These are phyloP conservation scores for Latrodectus geometricus DNA, from an alignment of 1,140 invertebrate genomes.

Conservation along the genomic window DNA sequence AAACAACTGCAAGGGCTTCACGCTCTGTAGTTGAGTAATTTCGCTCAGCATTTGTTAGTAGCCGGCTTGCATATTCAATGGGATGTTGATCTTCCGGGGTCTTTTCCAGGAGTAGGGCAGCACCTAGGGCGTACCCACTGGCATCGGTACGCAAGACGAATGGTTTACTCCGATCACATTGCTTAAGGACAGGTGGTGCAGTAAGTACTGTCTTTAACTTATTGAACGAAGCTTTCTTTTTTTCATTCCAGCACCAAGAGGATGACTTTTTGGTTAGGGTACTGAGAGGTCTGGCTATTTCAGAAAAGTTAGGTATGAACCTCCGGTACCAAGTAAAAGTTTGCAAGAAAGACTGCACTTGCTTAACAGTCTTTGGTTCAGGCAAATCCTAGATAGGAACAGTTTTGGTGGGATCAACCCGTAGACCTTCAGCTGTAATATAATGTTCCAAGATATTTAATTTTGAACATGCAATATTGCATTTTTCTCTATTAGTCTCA, in stretches of 20 bases:
- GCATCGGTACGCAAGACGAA: neutral
- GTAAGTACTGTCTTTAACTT: neutral
- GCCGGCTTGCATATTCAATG: conserved; percentile 9
- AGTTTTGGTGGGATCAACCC: neutral
- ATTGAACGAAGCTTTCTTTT: neutral
- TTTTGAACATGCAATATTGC: too few species aligned
- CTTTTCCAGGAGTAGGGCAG: neutral
- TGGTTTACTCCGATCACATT: neutral
- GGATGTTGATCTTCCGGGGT: neutral
- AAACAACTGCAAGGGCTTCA: conserved; percentile 12
- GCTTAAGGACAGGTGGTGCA: neutral
- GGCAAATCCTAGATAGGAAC: neutral
- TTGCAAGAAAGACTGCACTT: too few species aligned
- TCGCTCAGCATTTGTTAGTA: conserved; percentile 2
- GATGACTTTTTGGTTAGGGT: neutral
- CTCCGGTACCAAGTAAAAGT: neutral
- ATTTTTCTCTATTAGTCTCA: too few species aligned
- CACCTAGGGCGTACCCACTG: neutral
- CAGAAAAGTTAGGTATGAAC: neutral
- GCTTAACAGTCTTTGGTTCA: too few species aligned
- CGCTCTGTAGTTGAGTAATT: neutral
- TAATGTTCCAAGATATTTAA: neutral
- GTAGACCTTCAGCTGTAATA: neutral
- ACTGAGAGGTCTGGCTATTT: neutral
- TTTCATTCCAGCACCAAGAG: neutral